phyloP scores from a whole-genome alignment of 1,140 invertebrate species.

The Orchestia grillus region DNA sequence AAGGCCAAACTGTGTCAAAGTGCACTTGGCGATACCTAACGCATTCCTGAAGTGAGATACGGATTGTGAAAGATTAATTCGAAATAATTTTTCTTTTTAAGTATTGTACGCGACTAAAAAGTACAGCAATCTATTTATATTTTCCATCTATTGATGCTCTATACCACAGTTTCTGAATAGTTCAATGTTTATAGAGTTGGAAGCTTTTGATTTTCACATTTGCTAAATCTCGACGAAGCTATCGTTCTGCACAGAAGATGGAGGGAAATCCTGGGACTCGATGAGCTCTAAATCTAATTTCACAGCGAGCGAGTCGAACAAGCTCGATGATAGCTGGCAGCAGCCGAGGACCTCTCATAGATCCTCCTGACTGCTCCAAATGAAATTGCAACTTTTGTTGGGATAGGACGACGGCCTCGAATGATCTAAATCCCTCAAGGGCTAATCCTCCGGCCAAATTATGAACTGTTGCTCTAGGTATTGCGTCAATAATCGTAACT shows the following conservation, averaged over 20 bases:
- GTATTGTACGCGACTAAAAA: too few relatives aligned
- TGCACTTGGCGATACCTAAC: too few relatives aligned
- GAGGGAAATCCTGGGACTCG: slow-evolving; percentile 22
- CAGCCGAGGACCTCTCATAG: neutral
- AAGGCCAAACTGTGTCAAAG: too few relatives aligned
- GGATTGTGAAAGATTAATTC: too few relatives aligned
- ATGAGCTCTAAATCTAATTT: slow-evolving; percentile 46
- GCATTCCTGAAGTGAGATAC: too few relatives aligned
- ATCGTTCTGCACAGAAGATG: slow-evolving; percentile 42
- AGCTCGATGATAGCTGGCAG: slow-evolving; percentile 13
- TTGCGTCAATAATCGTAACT: slow-evolving; percentile 32
- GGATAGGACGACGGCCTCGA: slow-evolving; percentile 11
- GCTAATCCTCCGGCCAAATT: slow-evolving; percentile 38
- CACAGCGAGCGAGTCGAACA: slow-evolving; percentile 38
- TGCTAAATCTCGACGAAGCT: slow-evolving; percentile 13
- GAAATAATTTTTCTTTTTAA: too few relatives aligned
- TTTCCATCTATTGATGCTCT: too few relatives aligned
- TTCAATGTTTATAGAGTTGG: neutral
- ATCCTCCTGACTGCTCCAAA: slow-evolving; percentile 40
- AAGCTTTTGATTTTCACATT: neutral
- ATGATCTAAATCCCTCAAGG: slow-evolving; percentile 38
- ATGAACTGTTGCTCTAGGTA: slow-evolving; percentile 41
- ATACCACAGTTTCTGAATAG: neutral
- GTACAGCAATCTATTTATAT: too few relatives aligned
- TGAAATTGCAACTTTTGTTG: slow-evolving; percentile 53